phyloP scores from a whole-genome alignment of 2,113 vertebrate genomes.

The Alectura lathami region DNA sequence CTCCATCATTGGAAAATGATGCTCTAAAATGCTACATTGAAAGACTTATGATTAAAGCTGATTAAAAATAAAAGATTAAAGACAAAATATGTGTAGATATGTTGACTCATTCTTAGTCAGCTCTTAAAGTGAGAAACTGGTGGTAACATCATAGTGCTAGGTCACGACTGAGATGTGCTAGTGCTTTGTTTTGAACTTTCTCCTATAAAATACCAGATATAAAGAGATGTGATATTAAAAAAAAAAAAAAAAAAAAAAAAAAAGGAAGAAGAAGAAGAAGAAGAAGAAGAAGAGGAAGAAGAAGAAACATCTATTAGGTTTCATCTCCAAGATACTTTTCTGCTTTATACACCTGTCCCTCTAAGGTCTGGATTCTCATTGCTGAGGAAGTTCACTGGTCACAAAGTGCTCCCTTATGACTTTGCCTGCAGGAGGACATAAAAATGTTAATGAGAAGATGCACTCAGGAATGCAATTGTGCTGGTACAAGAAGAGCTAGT shows the following conservation, averaged over 20 bases:
- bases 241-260: background rate
- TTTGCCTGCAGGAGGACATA: background rate
- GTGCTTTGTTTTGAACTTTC: background rate
- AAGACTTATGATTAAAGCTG: background rate
- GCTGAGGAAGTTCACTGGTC: background rate
- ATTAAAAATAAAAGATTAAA: background rate
- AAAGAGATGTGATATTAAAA: background rate
- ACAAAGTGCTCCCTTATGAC: background rate
- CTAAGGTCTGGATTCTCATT: background rate
- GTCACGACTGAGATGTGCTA: background rate
- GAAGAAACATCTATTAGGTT: background rate
- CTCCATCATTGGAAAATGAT: background rate
- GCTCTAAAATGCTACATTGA: background rate
- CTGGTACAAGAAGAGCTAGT: background rate
- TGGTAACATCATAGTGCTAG: background rate
- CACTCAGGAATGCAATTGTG: background rate
- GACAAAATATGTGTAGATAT: background rate
- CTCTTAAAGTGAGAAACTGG: background rate
- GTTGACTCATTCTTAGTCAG: background rate
- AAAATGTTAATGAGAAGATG: background rate
- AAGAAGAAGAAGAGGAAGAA: fast-evolving
- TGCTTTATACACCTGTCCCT: background rate
- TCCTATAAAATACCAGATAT: background rate
- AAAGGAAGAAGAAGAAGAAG: too few relatives aligned
- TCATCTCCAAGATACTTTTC: background rate